Conservation (phyloP, 2,113 vertebrate species). For the Sorex araneus region DNA sequence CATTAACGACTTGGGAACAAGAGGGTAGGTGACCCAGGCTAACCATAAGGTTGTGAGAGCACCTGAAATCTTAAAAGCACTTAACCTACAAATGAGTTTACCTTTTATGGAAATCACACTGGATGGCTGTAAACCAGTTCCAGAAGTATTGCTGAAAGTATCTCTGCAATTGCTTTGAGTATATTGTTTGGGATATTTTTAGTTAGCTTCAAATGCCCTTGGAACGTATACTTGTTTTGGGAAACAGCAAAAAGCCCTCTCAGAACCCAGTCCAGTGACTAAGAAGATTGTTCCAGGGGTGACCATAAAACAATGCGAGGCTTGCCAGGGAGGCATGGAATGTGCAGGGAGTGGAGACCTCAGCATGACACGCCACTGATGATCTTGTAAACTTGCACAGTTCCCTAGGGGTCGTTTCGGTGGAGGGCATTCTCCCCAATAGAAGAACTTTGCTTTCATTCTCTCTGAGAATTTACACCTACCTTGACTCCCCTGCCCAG, state of each 20-base stretch:
- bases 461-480: too few relatives aligned
- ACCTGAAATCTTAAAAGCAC: slow-evolving; percentile 31
- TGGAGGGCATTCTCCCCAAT: neutral
- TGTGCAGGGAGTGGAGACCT: neutral
- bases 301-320: neutral
- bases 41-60: slow-evolving; percentile 2
- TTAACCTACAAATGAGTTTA: slow-evolving; percentile 1
- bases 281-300: neutral
- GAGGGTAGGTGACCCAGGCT: neutral
- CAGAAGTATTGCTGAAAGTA: slow-evolving; percentile 41
- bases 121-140: neutral
- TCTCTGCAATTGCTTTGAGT: slow-evolving; percentile 56
- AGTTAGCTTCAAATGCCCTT: slow-evolving; percentile 36
- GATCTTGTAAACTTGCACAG: neutral
- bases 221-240: slow-evolving; percentile 1
- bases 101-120: slow-evolving; percentile 33
- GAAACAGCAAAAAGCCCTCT: neutral
- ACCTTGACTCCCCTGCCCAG: neutral
- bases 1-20: neutral
- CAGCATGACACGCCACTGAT: neutral
- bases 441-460: too few relatives aligned
- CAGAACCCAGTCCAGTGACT: neutral
- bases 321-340: neutral
- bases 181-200: slow-evolving; percentile 48
- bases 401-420: neutral